phyloP scores from a whole-genome alignment of 2,797 vertebrate genomes.

The Glossophaga mutica region DNA sequence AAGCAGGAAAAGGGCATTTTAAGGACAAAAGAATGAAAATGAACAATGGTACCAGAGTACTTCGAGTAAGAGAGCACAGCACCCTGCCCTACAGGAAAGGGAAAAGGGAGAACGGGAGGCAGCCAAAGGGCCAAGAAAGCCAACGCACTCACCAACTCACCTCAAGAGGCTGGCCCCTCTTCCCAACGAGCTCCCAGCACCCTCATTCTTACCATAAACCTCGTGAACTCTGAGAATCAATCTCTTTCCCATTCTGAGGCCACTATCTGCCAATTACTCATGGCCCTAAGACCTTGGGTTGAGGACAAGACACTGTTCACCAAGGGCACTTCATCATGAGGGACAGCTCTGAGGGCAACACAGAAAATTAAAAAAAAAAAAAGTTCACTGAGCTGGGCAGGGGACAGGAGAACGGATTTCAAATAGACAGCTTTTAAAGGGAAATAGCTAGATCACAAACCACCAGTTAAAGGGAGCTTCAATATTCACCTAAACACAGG shows the following conservation, averaged over 20 bases:
- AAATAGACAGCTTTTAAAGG: constrained; percentile 10
- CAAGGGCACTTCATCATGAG: background rate
- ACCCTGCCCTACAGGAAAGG: background rate
- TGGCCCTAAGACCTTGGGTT: background rate
- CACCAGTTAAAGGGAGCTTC: constrained; percentile 4
- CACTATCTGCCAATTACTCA: background rate
- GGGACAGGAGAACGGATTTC: background rate
- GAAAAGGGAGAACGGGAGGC: background rate
- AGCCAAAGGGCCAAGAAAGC: background rate
- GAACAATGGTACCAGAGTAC: background rate
- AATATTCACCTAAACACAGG: background rate
- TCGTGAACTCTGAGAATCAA: background rate
- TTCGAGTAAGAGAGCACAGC: background rate
- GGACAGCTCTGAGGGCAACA: background rate
- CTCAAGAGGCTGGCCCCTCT: background rate
- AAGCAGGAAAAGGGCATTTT: background rate
- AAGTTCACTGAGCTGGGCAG: background rate
- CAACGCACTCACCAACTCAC: background rate
- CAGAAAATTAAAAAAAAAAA: background rate
- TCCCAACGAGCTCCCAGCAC: background rate
- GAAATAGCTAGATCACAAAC: background rate
- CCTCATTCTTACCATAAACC: background rate
- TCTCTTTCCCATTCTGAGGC: background rate
- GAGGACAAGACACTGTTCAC: background rate
- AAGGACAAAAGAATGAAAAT: background rate